These are phyloP conservation scores for Rotaria sp. DNA, from an alignment of 2,888 invertebrate genomes.

Conservation along the genomic window DNA sequence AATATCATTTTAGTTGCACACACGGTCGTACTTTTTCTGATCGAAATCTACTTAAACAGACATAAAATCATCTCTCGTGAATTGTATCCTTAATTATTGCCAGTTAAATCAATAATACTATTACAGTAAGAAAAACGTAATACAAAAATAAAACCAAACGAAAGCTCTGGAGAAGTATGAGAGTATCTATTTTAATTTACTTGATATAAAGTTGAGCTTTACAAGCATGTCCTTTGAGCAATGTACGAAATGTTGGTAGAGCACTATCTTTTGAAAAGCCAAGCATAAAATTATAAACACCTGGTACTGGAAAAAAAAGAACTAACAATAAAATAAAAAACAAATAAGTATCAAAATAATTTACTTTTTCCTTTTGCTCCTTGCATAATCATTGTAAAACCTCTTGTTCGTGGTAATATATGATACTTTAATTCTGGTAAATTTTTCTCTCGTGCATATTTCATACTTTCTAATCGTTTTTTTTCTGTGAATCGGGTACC, in stretches of 20 bases:
- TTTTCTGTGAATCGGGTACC: conserved; percentile 80
- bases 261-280: conserved; percentile 12
- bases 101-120: too few relatives aligned
- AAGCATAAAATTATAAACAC: not conserved
- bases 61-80: too few relatives aligned
- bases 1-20: too few relatives aligned
- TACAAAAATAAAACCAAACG: too few relatives aligned
- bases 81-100: too few relatives aligned
- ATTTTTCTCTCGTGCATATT: conserved; percentile 77
- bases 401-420: conserved; percentile 82
- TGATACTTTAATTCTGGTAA: conserved; percentile 78
- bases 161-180: too few relatives aligned
- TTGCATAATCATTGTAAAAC: conserved; percentile 77
- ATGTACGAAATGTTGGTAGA: not conserved
- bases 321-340: conserved; percentile 2
- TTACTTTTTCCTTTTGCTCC: conserved; percentile 64
- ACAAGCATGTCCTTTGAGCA: not conserved
- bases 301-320: not conserved
- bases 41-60: too few relatives aligned
- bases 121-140: too few relatives aligned
- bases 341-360: not conserved
- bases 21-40: too few relatives aligned
- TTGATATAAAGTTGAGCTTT: conserved; percentile 16
- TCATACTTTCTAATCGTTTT: conserved; percentile 77
- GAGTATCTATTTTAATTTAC: not conserved